These are phyloP conservation scores for Pristionchus mayeri DNA, from an alignment of 2,888 invertebrate species.

Conservation along the genomic window DNA sequence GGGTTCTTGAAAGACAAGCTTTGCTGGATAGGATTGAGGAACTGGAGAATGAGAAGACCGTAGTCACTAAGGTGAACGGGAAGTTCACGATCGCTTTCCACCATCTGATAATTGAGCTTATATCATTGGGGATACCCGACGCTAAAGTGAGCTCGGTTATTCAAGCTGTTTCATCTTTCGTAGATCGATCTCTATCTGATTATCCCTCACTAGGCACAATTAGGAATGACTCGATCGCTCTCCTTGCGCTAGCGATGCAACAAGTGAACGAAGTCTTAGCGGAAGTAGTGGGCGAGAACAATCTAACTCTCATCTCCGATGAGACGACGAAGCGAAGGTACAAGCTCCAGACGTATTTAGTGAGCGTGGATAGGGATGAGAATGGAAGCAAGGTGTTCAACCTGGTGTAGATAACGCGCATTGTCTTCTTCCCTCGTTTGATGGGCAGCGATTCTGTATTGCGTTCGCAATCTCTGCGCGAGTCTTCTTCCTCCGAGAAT, in stretches of 20 bases:
- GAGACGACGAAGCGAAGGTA: not conserved
- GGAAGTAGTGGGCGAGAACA: too few species aligned
- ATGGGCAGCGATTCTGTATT: not conserved
- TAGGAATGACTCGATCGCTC: not conserved
- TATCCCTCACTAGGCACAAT: not conserved
- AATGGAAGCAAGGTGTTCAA: not conserved
- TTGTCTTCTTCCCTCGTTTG: not conserved
- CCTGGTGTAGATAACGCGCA: not conserved
- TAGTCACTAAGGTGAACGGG: not conserved
- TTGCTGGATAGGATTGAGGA: not conserved
- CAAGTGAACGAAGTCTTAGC: not conserved
- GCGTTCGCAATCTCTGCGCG: not conserved
- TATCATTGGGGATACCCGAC: not conserved
- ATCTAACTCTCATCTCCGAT: not conserved
- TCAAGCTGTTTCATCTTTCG: not conserved
- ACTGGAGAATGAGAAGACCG: not conserved
- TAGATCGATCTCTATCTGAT: not conserved
- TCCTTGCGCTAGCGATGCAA: not conserved
- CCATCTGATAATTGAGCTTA: not conserved
- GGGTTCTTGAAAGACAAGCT: too few species aligned
- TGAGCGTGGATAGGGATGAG: not conserved
- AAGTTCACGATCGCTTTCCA: not conserved
- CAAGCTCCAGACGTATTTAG: not conserved
- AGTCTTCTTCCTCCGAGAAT: not conserved
- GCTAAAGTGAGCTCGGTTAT: not conserved